Percentiles rank a stretch among this genome's conserved stretches.
Evolutionary conservation across 35 echinoderm and acorn worm species (phyloP).

Genomic region (Patiria miniata): DNA sequence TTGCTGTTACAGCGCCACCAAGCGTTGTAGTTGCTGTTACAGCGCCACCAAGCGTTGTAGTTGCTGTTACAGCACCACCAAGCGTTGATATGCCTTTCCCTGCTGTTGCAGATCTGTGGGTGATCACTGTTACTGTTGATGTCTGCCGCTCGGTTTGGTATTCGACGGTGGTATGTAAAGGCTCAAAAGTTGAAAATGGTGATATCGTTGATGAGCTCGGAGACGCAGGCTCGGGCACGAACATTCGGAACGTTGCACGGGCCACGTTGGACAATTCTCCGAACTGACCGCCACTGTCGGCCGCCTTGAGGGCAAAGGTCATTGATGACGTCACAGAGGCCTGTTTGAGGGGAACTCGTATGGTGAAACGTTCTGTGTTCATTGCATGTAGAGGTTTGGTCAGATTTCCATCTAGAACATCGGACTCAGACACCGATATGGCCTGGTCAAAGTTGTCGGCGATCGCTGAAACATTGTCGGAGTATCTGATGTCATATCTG

Average conservation of each 20-base stretch:
- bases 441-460: background rate
- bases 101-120: no score
- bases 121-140: no score
- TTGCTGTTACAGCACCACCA: no score
- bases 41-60: no score
- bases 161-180: no score
- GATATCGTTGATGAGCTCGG: background rate
- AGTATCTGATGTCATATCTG: background rate
- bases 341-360: background rate
- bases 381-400: constrained; percentile 9
- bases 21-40: no score
- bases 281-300: background rate
- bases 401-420: constrained; percentile 16
- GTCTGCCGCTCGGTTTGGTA: no score
- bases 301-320: constrained; percentile 8
- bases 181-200: no score
- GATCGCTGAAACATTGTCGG: background rate
- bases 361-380: background rate
- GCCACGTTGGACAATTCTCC: background rate
- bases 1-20: no score
- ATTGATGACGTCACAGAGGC: background rate
- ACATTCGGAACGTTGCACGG: background rate
- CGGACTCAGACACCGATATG: background rate
- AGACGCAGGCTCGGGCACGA: background rate
- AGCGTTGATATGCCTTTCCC: no score